Percentiles rank a stretch among this genome's conserved stretches.
phyloP scores from a whole-genome alignment of 2,113 vertebrate species.

The Martes martes region DNA sequence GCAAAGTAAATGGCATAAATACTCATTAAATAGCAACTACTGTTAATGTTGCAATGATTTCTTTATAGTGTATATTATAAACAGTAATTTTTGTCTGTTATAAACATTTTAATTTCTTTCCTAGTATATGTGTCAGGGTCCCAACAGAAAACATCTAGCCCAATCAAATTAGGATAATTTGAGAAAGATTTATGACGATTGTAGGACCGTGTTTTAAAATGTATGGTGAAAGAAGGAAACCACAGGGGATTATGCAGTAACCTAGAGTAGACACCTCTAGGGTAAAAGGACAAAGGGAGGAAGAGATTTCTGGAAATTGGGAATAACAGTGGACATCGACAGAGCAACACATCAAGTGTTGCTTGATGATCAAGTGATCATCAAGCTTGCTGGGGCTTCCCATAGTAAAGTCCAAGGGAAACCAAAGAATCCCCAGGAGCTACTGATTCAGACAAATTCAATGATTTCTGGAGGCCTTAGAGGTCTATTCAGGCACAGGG shows the following conservation, averaged over 20 bases:
- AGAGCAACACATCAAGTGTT: neutral
- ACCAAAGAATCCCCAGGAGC: neutral
- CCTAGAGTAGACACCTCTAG: neutral
- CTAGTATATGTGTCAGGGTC: neutral
- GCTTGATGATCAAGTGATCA: neutral
- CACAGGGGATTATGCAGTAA: neutral
- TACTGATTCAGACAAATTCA: neutral
- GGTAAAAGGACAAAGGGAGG: neutral
- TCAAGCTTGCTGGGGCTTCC: neutral
- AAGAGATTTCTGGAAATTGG: neutral
- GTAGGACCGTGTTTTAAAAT: neutral
- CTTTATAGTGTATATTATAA: neutral
- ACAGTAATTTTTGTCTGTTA: neutral
- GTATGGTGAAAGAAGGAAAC: fast-evolving
- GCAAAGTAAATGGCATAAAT: neutral
- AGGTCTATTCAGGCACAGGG: neutral
- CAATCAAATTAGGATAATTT: neutral
- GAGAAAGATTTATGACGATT: neutral
- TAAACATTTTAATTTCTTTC: neutral
- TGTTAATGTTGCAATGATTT: neutral
- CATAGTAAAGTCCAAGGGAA: neutral
- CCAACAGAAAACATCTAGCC: neutral
- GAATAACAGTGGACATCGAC: neutral
- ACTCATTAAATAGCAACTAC: neutral
- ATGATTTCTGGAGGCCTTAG: neutral